phyloP scores from a whole-genome alignment of 2,888 invertebrate genomes.

The Ptychoptera contaminata region DNA sequence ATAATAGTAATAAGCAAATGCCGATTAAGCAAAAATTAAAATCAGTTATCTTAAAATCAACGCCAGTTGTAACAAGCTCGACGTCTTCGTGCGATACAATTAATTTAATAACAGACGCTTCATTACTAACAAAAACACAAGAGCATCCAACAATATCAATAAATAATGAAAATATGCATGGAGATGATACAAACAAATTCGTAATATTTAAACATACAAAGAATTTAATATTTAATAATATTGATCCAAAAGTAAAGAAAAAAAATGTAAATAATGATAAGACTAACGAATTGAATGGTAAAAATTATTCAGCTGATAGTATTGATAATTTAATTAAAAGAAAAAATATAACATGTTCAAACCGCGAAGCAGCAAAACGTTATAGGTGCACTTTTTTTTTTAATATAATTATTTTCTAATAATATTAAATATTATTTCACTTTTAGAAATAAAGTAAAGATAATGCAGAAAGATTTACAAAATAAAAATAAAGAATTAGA shows the following conservation, averaged over 20 bases:
- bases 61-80: too few species aligned
- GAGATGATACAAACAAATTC: too few species aligned
- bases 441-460: slow-evolving; percentile 1
- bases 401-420: too few species aligned
- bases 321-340: not conserved
- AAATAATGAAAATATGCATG: too few species aligned
- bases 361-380: slow-evolving; percentile 2
- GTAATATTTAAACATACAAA: not conserved
- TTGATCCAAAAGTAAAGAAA: not conserved
- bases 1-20: too few species aligned
- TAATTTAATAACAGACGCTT: too few species aligned
- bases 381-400: not conserved
- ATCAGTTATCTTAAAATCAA: not conserved
- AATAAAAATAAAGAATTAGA: slow-evolving; percentile 1
- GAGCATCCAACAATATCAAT: too few species aligned
- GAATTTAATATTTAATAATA: not conserved
- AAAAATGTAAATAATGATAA: not conserved
- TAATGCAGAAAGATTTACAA: slow-evolving; percentile 1
- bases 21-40: slow-evolving; percentile 2
- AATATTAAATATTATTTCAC: too few species aligned
- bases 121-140: too few species aligned
- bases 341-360: not conserved
- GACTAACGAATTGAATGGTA: not conserved
- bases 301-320: not conserved
- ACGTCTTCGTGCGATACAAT: too few species aligned